These are phyloP conservation scores for Chydorus sphaericus DNA, from an alignment of 2,888 invertebrate genomes.

Conservation along the genomic window DNA sequence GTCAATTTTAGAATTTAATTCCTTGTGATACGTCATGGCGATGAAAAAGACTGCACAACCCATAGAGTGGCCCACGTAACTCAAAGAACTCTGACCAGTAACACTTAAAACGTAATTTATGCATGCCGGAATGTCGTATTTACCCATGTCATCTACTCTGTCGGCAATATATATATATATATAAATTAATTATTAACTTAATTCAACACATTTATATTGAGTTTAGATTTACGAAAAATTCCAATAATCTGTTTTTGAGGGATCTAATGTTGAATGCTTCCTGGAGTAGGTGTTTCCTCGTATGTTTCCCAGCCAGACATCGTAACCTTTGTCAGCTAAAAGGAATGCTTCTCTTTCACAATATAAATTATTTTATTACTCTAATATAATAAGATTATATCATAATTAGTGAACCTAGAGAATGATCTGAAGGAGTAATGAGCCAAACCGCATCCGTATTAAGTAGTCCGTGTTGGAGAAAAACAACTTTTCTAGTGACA, in stretches of 20 bases:
- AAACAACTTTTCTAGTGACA: conserved; percentile 26
- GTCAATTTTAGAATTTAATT: conserved; percentile 22
- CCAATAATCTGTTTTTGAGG: conserved; percentile 41
- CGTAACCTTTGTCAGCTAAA: conserved; percentile 53
- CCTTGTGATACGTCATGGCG: conserved; percentile 19
- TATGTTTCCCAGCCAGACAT: conserved; percentile 68
- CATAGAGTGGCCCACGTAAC: conserved; percentile 43
- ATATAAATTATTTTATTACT: too few species aligned
- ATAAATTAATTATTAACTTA: not conserved
- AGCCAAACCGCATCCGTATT: conserved; percentile 31
- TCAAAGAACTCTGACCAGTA: conserved; percentile 36
- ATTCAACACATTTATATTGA: not conserved
- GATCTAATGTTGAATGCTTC: conserved; percentile 33
- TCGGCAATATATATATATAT: not conserved
- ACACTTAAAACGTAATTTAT: conserved; percentile 34
- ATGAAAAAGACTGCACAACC: conserved; percentile 35
- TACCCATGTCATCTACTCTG: conserved; percentile 34
- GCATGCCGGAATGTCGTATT: conserved; percentile 40
- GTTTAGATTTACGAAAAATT: conserved; percentile 32
- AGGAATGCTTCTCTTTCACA: too few species aligned
- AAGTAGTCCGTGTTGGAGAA: conserved; percentile 39
- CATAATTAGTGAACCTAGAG: conserved; percentile 27
- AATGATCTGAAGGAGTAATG: conserved; percentile 30
- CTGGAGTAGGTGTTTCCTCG: conserved; percentile 55
- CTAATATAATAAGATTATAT: too few species aligned